Conservation (phyloP, 23 tunicate species). For the Halocynthia roretzi region DNA sequence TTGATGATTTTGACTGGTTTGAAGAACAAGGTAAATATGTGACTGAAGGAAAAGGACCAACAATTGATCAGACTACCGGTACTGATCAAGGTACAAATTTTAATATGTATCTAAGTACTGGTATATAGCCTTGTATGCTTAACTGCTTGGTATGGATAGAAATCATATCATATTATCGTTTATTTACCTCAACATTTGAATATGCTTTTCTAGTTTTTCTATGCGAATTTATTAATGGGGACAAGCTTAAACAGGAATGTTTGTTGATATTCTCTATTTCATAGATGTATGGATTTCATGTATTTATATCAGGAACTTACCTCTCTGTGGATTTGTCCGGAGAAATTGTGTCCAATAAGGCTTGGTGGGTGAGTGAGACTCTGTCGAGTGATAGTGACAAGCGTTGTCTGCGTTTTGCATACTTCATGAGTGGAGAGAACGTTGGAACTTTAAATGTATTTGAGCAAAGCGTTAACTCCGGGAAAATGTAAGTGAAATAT, state of each 20-base stretch:
- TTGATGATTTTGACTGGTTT: constrained; percentile 55
- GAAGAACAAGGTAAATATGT: constrained; percentile 49
- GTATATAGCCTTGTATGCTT: too few relatives aligned
- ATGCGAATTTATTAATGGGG: neutral
- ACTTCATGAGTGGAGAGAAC: constrained; percentile 45
- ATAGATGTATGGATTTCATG: neutral
- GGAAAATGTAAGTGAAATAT: constrained; percentile 27
- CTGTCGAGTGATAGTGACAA: constrained; percentile 34
- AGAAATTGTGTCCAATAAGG: constrained; percentile 6
- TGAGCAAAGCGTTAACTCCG: constrained; percentile 37
- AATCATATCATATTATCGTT: neutral
- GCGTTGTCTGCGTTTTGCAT: constrained; percentile 33
- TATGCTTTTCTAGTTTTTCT: neutral
- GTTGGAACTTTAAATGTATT: constrained; percentile 34
- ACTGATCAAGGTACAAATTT: constrained; percentile 34
- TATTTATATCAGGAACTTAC: constrained; percentile 27
- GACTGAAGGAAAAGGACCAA: constrained; percentile 35
- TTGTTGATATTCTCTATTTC: neutral
- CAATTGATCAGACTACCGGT: constrained; percentile 40
- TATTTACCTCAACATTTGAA: neutral
- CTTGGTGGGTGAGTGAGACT: constrained; percentile 51
- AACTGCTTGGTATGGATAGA: neutral
- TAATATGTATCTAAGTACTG: neutral
- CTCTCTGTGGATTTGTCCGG: constrained; percentile 24
- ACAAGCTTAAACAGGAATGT: neutral